Percentiles rank a stretch among this genome's conserved stretches.
These are phyloP conservation scores for Aleiodes alternator DNA, from an alignment of 2,888 invertebrate genomes.

Conservation along the genomic window DNA sequence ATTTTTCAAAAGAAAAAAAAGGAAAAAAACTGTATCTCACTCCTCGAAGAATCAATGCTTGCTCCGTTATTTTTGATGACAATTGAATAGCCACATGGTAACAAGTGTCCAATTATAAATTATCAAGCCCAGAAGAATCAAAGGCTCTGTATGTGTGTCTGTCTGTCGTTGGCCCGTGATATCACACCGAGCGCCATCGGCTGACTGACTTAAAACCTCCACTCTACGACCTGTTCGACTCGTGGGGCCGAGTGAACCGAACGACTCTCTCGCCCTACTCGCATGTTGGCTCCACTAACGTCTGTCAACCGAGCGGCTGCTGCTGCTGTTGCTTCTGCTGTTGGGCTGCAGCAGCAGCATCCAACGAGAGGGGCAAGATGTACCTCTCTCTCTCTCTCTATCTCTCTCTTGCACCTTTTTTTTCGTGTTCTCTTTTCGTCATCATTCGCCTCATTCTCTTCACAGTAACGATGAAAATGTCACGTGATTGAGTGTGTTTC, in stretches of 20 bases:
- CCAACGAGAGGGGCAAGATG: conserved; percentile 38
- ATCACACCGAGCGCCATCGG: conserved; percentile 65
- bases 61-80: too few species aligned
- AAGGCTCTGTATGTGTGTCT: too few species aligned
- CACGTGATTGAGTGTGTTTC: conserved; percentile 19
- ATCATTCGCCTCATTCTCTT: background rate
- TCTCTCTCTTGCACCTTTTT: too few species aligned
- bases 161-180: conserved; percentile 46
- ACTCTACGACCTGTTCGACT: conserved; percentile 44
- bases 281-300: conserved; percentile 36
- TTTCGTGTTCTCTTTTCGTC: background rate
- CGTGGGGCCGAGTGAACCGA: conserved; percentile 17
- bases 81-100: too few species aligned
- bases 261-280: conserved; percentile 47
- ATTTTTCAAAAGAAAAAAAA: too few species aligned
- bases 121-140: background rate
- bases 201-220: conserved; percentile 61
- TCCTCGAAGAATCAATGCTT: too few species aligned
- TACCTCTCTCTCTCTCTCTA: background rate
- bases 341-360: background rate
- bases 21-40: too few species aligned
- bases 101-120: background rate
- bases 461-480: conserved; percentile 27
- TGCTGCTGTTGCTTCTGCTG: background rate
- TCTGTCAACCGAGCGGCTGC: conserved; percentile 39